Evolutionary conservation across 1,140 invertebrate species (phyloP).

Genomic region (Stegodyphus mimosarum): DNA sequence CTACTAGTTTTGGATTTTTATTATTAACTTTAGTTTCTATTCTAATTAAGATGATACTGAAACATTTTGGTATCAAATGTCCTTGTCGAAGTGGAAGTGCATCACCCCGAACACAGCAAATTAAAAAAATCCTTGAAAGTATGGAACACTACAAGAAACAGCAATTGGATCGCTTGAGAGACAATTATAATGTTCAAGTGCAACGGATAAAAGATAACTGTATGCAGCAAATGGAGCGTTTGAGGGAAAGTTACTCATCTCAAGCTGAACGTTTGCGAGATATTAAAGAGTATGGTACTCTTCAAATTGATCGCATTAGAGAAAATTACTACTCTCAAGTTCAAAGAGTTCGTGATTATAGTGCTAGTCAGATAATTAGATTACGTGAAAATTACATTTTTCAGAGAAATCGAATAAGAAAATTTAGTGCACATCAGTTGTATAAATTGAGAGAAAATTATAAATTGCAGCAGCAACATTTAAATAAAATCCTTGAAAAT

Average conservation of each 20-base stretch:
- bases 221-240: conserved; percentile 91
- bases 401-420: conserved; percentile 91
- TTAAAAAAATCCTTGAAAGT: conserved; percentile 80
- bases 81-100: conserved; percentile 75
- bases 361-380: conserved; percentile 88
- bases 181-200: conserved; percentile 92
- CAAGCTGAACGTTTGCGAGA: conserved; percentile 89
- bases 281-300: conserved; percentile 89
- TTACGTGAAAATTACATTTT: conserved; percentile 94
- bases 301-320: conserved; percentile 81
- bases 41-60: conserved; percentile 74
- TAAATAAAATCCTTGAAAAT: conserved; percentile 94
- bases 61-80: conserved; percentile 67
- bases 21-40: conserved; percentile 81
- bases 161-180: conserved; percentile 83
- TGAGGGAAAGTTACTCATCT: conserved; percentile 88
- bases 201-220: conserved; percentile 92
- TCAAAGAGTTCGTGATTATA: conserved; percentile 85
- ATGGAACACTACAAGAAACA: conserved; percentile 90
- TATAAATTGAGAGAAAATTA: conserved; percentile 88
- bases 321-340: conserved; percentile 80
- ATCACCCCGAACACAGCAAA: conserved; percentile 82
- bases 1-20: conserved; percentile 82
- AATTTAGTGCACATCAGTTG: conserved; percentile 93
- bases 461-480: conserved; percentile 93